Conservation (phyloP, 2,113 vertebrate genomes). For the Mesocricetus auratus region DNA sequence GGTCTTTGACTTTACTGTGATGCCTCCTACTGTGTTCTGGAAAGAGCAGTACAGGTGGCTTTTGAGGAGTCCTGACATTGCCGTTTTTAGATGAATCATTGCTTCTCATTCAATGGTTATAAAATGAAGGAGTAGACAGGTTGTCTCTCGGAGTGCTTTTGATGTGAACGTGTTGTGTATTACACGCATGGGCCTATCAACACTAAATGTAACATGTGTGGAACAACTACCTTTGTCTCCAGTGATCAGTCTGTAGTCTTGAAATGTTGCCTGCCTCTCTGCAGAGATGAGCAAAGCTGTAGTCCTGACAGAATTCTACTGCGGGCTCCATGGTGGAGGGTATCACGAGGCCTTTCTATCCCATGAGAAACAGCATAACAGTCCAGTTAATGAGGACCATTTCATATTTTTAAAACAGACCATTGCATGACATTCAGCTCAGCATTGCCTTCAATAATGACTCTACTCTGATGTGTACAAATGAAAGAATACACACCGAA, state of each 20-base stretch:
- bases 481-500: neutral
- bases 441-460: neutral
- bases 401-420: neutral
- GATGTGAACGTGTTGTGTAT: rapidly evolving
- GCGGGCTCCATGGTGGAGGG: neutral
- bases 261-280: rapidly evolving
- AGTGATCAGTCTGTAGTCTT: too few relatives aligned
- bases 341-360: neutral
- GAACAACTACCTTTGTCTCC: rapidly evolving
- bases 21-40: neutral
- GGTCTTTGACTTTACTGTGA: neutral
- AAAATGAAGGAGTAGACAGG: neutral
- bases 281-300: rapidly evolving
- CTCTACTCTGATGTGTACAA: neutral
- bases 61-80: rapidly evolving
- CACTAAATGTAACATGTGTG: neutral
- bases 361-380: neutral
- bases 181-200: neutral
- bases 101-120: neutral
- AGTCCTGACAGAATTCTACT: neutral
- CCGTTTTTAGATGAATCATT: neutral
- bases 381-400: rapidly evolving
- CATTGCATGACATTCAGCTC: neutral
- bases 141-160: neutral
- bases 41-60: neutral